Conservation (phyloP, 2,797 vertebrate species). For the Tokudaia muenninki region DNA sequence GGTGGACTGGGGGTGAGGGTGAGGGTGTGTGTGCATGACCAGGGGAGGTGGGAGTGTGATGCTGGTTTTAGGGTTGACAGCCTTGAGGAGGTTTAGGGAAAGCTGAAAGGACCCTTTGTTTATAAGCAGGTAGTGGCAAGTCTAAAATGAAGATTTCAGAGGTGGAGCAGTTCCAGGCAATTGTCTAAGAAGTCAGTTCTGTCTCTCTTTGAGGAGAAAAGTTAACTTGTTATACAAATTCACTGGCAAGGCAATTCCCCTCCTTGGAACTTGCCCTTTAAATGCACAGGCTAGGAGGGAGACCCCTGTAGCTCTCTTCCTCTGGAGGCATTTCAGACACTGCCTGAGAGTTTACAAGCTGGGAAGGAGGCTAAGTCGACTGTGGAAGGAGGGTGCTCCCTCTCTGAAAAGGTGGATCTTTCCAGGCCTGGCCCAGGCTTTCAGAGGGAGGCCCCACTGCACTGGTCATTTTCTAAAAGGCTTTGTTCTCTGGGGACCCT, state of each 20-base stretch:
- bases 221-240: not conserved
- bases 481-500: not conserved
- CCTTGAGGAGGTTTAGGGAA: not conserved
- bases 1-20: no score
- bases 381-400: not conserved
- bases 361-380: not conserved
- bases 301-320: not conserved
- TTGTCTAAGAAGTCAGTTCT: not conserved
- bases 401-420: fast-evolving
- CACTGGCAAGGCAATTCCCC: no score
- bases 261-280: not conserved
- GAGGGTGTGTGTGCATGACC: no score
- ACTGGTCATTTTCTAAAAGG: not conserved
- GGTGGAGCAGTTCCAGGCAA: not conserved
- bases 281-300: not conserved
- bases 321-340: not conserved
- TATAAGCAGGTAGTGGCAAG: not conserved
- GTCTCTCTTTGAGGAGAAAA: not conserved
- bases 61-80: not conserved
- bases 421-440: not conserved
- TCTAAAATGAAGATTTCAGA: slow-evolving; percentile 14
- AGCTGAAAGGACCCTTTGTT: not conserved
- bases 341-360: not conserved
- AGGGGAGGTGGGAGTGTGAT: no score
- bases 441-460: not conserved